Conservation (phyloP, 1,140 invertebrate genomes). For the Caenorhabditis brenneri region DNA sequence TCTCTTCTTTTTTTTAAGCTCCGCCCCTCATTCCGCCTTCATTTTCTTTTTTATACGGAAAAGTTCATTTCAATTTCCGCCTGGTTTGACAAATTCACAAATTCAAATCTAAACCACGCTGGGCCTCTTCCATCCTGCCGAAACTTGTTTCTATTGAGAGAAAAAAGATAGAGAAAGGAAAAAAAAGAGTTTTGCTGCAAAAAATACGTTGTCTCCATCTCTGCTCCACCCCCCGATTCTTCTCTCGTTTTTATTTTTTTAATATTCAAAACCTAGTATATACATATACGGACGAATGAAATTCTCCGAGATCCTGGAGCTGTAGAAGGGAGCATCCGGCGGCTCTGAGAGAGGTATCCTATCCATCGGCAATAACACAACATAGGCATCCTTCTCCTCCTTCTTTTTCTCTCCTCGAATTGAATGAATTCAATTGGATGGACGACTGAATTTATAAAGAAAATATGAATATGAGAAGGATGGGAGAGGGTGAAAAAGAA, state of each 20-base stretch:
- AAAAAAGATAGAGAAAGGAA: not conserved
- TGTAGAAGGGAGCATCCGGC: not conserved
- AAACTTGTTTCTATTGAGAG: not conserved
- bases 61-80: conserved; percentile 40
- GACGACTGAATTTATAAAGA: conserved; percentile 36
- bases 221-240: not conserved
- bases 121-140: too few species aligned
- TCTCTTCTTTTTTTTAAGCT: not conserved
- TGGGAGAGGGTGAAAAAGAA: not conserved
- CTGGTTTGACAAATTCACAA: conserved; percentile 12
- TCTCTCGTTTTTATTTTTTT: not conserved
- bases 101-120: not conserved
- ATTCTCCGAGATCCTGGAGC: not conserved
- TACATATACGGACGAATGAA: not conserved
- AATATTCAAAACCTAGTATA: conserved; percentile 23
- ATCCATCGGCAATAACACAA: conserved; percentile 10
- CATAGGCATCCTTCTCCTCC: not conserved
- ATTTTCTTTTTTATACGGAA: not conserved
- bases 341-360: not conserved
- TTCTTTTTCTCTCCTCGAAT: conserved; percentile 14
- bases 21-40: not conserved
- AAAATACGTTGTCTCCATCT: not conserved
- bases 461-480: conserved; percentile 24
- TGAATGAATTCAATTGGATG: conserved; percentile 43
- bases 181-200: not conserved